These are phyloP conservation scores for Pyrrhia umbra DNA, from an alignment of 2,888 invertebrate genomes.

Conservation along the genomic window DNA sequence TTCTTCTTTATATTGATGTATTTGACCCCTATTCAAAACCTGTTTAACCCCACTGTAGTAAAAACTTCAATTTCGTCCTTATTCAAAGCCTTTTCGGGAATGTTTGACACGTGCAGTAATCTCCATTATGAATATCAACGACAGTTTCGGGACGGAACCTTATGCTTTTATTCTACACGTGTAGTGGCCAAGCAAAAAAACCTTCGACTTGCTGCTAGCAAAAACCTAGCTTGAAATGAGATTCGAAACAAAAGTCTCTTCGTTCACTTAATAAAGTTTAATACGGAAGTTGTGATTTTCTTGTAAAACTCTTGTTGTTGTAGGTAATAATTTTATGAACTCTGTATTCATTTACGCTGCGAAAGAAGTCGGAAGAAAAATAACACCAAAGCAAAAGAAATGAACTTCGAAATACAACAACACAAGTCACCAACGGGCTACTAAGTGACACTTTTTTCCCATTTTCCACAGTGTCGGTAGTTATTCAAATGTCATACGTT, in stretches of 20 bases:
- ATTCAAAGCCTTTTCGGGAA: conserved; percentile 1
- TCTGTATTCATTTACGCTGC: not conserved
- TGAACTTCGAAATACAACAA: conserved; percentile 9
- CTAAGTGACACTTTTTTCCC: conserved; percentile 15
- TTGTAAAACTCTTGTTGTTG: conserved; percentile 10
- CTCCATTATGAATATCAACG: too few relatives aligned
- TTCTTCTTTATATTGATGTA: conserved; percentile 26
- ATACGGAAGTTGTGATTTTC: conserved; percentile 9
- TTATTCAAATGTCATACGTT: conserved; percentile 21
- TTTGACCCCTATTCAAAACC: conserved; percentile 34
- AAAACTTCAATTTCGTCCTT: conserved; percentile 25
- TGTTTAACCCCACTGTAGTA: conserved; percentile 26
- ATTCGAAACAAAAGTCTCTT: conserved; percentile 13
- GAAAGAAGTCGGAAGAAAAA: conserved; percentile 1
- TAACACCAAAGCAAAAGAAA: conserved; percentile 18
- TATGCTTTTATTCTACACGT: not conserved
- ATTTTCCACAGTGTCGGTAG: not conserved
- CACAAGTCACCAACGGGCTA: conserved; percentile 34
- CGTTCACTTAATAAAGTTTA: conserved; percentile 13
- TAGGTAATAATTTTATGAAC: conserved; percentile 14
- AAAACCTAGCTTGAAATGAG: not conserved
- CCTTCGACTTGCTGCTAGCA: too few relatives aligned
- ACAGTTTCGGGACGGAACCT: too few relatives aligned
- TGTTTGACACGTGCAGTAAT: not conserved
- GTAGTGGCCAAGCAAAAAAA: not conserved